Conservation (phyloP, 1,140 invertebrate species). For the Drosophila mayri region DNA sequence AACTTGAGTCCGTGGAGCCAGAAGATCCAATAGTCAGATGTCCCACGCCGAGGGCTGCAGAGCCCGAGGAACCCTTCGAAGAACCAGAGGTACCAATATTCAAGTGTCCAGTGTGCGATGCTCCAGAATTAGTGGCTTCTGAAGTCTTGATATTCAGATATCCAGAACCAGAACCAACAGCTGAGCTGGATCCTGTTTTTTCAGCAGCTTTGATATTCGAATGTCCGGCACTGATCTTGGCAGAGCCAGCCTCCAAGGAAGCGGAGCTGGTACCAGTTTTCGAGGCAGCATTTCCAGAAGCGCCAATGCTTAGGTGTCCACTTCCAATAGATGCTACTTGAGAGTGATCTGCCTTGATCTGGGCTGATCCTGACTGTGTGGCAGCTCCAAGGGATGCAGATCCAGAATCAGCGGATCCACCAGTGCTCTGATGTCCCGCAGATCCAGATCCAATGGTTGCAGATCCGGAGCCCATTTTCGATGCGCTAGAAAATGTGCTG, state of each 20-base stretch:
- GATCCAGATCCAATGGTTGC: neutral
- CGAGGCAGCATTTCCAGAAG: neutral
- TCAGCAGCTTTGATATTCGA: neutral
- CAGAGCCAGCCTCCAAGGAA: neutral
- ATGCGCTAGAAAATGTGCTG: neutral
- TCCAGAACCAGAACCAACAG: neutral
- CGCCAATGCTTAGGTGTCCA: conserved; percentile 5
- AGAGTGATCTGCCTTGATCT: neutral
- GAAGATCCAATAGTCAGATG: neutral
- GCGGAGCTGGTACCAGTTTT: neutral
- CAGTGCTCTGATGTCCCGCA: neutral
- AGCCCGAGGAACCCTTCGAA: conserved; percentile 13
- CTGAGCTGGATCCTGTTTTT: conserved; percentile 3
- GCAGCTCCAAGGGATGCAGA: neutral
- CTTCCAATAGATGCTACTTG: neutral
- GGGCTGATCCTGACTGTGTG: neutral
- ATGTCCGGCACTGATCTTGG: conserved; percentile 5
- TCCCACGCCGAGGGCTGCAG: conserved; percentile 3
- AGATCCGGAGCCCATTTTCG: neutral
- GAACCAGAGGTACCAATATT: conserved; percentile 12
- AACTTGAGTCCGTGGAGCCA: neutral
- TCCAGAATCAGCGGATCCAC: neutral
- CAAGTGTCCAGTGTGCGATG: neutral
- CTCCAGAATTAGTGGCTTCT: conserved; percentile 1
- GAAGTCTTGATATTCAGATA: conserved; percentile 4